Base-by-base conservation (phyloP, 2,797 vertebrate species). In the Bufotes viridis region DNA sequence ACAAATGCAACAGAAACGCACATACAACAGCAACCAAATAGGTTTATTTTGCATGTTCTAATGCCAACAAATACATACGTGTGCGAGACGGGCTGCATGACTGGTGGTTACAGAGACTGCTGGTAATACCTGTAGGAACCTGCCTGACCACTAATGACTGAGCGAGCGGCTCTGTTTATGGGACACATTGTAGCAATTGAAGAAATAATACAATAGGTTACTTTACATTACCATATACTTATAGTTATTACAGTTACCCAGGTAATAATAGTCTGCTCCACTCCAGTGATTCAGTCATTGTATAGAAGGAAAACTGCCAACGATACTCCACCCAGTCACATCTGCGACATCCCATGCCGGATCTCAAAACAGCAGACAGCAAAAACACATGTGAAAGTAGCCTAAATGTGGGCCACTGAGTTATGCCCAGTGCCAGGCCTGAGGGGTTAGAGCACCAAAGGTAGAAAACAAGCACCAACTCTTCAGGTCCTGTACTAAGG, bases 261-360 rank as follows among this genome's bases (percentile, higher is more conserved):
- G 24, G n/a, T n/a, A 63, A 58, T 34, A 22, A 81, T 14, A 63
- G 18, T 14, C 29, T 9, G 20, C 4, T 24, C 3, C 51, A 29
- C 63, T 53, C 4, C 60, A 18, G 42, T 78, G 74, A 85, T 85
- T 78, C 84, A 85, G 9, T 51, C 55, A 24, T 75, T 84, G 42
- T 24, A 61, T 85, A 83, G 49, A 75, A 85, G 29, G 2, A 75
- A 84, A 74, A 51, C 13, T 13, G 12, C 51, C 53, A 85, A 6
- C 34, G 13, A 29, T 60, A 53, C 84, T 78, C 84, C 74, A 78
- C 84, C 84, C 58, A 65, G 84, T 15, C 42, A 34, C 29, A 42
- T 42, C 42, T 42, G 42, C 42, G 42, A 34, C 29, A 34, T 34
- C 29, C 29, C 6, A 42, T 34, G 34, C 3, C 34, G 34, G 34